phyloP scores from a whole-genome alignment of 2,888 invertebrate species.

The Conomelus anceps region DNA sequence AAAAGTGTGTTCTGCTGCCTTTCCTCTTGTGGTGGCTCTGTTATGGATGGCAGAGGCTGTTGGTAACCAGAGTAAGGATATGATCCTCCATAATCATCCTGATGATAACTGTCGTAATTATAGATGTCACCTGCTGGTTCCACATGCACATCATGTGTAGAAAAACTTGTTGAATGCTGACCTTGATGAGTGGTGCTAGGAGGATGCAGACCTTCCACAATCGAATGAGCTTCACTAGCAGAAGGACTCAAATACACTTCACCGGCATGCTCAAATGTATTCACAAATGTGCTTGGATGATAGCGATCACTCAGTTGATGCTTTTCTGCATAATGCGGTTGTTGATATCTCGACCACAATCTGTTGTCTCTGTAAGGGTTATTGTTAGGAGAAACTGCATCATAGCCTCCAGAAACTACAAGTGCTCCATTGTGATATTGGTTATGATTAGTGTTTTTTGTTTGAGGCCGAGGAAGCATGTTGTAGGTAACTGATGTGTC shows the following conservation, averaged over 20 bases:
- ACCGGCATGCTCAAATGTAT: neutral
- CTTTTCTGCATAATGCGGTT: neutral
- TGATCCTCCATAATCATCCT: neutral
- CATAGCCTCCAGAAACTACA: neutral
- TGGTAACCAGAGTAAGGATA: neutral
- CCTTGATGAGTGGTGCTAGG: neutral
- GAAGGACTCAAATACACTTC: neutral
- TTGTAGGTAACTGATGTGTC: neutral
- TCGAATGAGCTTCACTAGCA: neutral
- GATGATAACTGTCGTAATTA: neutral
- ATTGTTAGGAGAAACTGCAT: neutral
- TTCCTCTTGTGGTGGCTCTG: slow-evolving; percentile 15
- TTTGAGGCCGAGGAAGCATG: neutral
- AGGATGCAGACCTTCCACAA: neutral
- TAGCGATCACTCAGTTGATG: neutral
- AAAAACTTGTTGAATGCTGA: neutral
- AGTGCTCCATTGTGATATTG: neutral
- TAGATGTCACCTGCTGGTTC: neutral
- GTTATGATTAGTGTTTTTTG: neutral
- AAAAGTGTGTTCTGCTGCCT: slow-evolving; percentile 43
- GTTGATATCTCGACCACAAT: neutral
- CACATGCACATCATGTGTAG: no score
- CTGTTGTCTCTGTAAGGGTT: neutral
- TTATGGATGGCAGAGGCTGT: slow-evolving; percentile 17
- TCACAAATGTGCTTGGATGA: neutral